Conservation (phyloP, 2,888 invertebrate species). For the Tipula helvola region DNA sequence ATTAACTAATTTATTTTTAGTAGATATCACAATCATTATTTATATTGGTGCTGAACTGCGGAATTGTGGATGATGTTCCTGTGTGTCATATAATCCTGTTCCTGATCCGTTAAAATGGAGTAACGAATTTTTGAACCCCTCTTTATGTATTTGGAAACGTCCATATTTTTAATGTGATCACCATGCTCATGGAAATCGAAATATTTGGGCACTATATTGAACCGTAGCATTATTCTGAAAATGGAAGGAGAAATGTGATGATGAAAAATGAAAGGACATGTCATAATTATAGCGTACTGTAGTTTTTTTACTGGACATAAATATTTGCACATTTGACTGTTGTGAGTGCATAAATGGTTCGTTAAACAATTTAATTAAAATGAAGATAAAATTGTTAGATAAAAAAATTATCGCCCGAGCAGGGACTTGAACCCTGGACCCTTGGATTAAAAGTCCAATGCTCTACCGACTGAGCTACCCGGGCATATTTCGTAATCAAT, state of each 20-base stretch:
- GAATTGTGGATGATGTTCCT: background rate
- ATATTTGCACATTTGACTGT: no score
- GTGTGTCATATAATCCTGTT: no score
- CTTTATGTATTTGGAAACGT: background rate
- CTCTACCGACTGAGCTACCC: slow-evolving; percentile 11
- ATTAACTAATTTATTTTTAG: background rate
- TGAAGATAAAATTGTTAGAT: background rate
- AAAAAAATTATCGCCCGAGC: background rate
- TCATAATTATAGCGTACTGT: no score
- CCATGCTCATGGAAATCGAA: slow-evolving; percentile 11
- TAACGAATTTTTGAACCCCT: background rate
- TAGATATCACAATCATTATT: background rate
- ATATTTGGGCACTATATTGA: slow-evolving; percentile 12
- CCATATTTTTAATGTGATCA: slow-evolving; percentile 8
- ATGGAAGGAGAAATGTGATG: no score
- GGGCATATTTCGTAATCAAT: background rate
- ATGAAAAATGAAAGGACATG: no score
- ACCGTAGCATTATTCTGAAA: slow-evolving; percentile 10
- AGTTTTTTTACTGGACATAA: no score
- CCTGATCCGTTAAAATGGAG: background rate
- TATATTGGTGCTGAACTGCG: background rate
- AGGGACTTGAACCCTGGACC: slow-evolving; percentile 11
- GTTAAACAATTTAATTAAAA: no score
- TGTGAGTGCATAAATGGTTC: no score
- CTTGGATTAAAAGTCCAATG: slow-evolving; percentile 11